Percentiles rank a stretch among this genome's conserved stretches.
phyloP scores from a whole-genome alignment of 2,797 vertebrate genomes.

The Cryptoprocta ferox region DNA sequence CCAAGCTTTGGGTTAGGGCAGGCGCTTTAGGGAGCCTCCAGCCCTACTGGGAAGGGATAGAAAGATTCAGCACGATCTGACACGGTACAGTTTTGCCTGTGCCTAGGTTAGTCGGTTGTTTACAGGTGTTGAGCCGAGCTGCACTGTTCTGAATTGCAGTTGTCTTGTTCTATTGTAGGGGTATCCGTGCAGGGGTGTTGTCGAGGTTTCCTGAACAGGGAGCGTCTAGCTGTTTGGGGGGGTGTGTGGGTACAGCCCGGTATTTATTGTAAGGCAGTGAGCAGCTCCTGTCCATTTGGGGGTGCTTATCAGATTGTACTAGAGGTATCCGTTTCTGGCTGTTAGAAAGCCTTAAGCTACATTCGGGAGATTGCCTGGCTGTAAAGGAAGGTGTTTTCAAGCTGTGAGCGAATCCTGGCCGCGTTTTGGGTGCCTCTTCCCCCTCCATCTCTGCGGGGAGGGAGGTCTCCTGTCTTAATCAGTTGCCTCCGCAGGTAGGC shows the following conservation, averaged over 20 bases:
- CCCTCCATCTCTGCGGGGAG: not conserved
- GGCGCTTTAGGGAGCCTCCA: not conserved
- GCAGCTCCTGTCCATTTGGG: constrained; percentile 17
- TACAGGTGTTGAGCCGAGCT: constrained; percentile 13
- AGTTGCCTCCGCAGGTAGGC: constrained; percentile 54
- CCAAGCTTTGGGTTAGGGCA: constrained; percentile 25
- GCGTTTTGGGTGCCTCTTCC: constrained; percentile 34
- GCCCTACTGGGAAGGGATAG: not conserved
- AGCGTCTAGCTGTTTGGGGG: not conserved
- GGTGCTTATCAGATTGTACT: not conserved
- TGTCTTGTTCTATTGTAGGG: not conserved
- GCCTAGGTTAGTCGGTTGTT: not conserved
- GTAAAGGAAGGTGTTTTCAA: not conserved
- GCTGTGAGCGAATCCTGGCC: not conserved
- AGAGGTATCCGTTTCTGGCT: not conserved
- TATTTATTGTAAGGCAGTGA: not conserved
- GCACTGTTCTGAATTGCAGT: constrained; percentile 5
- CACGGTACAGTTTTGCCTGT: not conserved
- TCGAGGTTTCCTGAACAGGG: constrained; percentile 52
- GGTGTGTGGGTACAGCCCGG: not conserved
- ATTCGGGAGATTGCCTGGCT: not conserved
- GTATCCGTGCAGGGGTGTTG: constrained; percentile 42
- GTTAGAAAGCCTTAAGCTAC: not conserved
- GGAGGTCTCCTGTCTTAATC: constrained; percentile 58
- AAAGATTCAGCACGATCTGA: not conserved